Evolutionary conservation across 2,888 invertebrate species (phyloP), one percentile per base, ranked within the genome.

Genomic region (Cataglyphis cursor): DNA sequence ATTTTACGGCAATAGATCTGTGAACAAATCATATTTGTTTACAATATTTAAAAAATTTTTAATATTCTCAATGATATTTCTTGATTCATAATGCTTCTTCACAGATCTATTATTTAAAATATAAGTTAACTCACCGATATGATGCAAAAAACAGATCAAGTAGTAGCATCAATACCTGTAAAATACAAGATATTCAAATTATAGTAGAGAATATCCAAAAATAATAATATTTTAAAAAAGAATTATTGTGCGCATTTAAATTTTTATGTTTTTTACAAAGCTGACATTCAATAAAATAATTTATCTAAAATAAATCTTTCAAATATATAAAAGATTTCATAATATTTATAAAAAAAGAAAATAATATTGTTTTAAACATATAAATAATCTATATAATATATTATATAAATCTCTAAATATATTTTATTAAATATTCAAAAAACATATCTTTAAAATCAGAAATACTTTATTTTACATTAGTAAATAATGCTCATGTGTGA

Each of bases 161-260:
- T 35, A 54, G 54, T 9, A 54, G 35, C 5, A 35, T 15, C 15
- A 54, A 35, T 1, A 18, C 15, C 54, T 70, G 51, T 15, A 70
- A 70, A 51, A 54, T 35, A 3, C 9, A 70, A 70, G 41, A 41
- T 24, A 31, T 35, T 5, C 21, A 35, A 51, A 70, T 70, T 70
- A 18, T 12, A 48, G 10, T 4, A 70, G 35, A 31, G 15, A 6
- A 18, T 70, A 21, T 31, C 31, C n/a, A 54, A 70, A 35, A 21
- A 51, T n/a, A 51, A 31, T 66, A 48, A 66, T 48, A 48, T 66
- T 1, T 66, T 2, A 28, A 44, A 44, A 66, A 48, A 64, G 6
- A 38, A 21, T 18, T n/a, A 38, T 28, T 28, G 18, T 1, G 10
- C 18, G 24, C 28, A 18, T 28, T 28, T 3, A 48, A 66, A 44